Evolutionary conservation across 37 sponge, comb jelly and placozoan species (phyloP).

Genomic region (Geodia barretti): DNA sequence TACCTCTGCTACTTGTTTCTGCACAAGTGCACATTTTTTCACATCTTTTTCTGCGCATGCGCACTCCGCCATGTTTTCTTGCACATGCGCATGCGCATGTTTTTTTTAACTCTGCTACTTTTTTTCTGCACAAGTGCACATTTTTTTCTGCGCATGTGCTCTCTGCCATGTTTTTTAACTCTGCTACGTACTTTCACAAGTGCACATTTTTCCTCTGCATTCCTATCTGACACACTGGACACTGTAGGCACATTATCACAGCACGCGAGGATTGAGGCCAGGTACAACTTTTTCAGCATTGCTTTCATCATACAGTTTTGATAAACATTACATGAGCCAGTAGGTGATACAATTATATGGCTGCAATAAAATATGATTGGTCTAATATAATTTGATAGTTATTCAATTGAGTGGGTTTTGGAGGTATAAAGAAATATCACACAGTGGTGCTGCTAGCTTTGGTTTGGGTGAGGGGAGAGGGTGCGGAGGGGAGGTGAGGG

Average conservation of each 20-base stretch:
- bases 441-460: conserved; percentile 28
- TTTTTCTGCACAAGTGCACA: no score
- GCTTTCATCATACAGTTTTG: conserved; percentile 48
- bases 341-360: no score
- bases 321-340: conserved; percentile 40
- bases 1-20: no score
- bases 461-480: conserved; percentile 49
- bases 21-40: no score
- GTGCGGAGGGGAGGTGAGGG: conserved; percentile 9
- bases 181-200: background rate
- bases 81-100: no score
- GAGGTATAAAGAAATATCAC: conserved; percentile 16
- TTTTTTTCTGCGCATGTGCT: background rate
- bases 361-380: background rate
- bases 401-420: background rate
- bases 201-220: background rate
- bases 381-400: background rate
- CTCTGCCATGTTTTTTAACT: background rate
- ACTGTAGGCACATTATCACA: background rate
- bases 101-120: no score
- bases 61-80: conserved; percentile 25
- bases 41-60: no score
- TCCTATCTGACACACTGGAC: background rate
- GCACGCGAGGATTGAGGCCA: background rate
- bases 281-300: conserved; percentile 33